Base-by-base conservation (phyloP, 1,140 invertebrate species). In the Platorchestia sp. region DNA sequence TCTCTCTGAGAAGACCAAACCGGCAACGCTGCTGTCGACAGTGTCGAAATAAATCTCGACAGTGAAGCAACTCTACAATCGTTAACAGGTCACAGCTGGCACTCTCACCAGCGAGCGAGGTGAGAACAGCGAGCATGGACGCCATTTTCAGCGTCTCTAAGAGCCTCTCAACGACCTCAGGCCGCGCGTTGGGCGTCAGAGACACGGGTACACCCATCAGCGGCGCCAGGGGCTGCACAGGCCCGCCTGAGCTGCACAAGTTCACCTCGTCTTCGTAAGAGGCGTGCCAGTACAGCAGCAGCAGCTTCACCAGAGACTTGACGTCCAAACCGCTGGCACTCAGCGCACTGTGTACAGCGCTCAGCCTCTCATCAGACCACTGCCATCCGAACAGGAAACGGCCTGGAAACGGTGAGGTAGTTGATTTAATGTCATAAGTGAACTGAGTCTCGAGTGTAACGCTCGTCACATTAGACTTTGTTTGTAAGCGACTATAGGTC, bases 381-480 rank as follows among this genome's bases (percentile, higher is more conserved):
- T 93, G 91, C 91, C 91, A 93, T 42, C 91, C 91, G 40, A 93
- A 93, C 45, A 93, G 40, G 40, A 93, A 93, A 22, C 91, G 91
- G 44, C 45, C 91, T 93, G 45, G 10, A 45, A 75, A 75, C 59
- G 27, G 27, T 75, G 36, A 10, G 10, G 27, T 27, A 36, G 3
- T 75, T 19, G 27, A 27, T 75, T 75, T 22, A 75, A 14, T 75
- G 27, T 75, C 1, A 22, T 75, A 22, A 75, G 36, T 75, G 27
- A 75, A 75, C 27, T 51, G 47, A 51, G 59, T 75, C 59, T 22
- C 36, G 27, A 36, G 59, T 75, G 36, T 10, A 10, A 19, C 14
- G 14, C 27, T 75, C 59, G 36, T 22, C 14, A 27, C 47, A 51
- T 10, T 51, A 19, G 47, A 51, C 7, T 51, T 51, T 51, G 19